Percentiles rank a stretch among this genome's conserved stretches.
These are phyloP conservation scores for Micropterix aruncella DNA, from an alignment of 2,888 invertebrate genomes.

Conservation along the genomic window DNA sequence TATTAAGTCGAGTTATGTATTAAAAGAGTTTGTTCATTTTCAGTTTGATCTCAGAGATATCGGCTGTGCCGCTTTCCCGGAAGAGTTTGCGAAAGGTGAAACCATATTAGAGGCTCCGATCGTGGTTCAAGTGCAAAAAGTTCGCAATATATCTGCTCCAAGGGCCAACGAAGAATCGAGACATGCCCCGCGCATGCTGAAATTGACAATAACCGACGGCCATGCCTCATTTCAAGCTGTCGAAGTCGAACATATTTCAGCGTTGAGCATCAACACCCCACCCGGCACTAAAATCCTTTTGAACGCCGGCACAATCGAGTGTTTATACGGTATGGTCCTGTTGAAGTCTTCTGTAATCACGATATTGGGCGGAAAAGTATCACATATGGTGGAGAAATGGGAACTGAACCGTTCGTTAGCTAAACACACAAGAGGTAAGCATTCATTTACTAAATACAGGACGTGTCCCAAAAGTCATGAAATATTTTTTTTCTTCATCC, in stretches of 20 bases:
- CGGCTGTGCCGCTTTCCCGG: constrained; percentile 59
- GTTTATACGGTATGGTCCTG: constrained; percentile 50
- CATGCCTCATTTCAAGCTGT: constrained; percentile 62
- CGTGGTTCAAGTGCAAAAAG: constrained; percentile 77
- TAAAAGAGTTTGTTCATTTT: constrained; percentile 17
- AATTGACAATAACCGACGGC: constrained; percentile 76
- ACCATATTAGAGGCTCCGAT: constrained; percentile 40
- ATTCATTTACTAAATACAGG: not conserved
- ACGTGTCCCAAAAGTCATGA: too few species aligned
- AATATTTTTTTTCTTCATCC: too few species aligned
- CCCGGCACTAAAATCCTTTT: constrained; percentile 74
- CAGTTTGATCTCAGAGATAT: constrained; percentile 70
- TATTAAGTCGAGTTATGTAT: constrained; percentile 11
- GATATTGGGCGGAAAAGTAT: constrained; percentile 74
- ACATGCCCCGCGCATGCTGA: constrained; percentile 70
- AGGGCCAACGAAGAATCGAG: constrained; percentile 80
- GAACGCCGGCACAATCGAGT: constrained; percentile 34
- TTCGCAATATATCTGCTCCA: constrained; percentile 80
- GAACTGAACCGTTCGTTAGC: constrained; percentile 53
- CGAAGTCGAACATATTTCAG: constrained; percentile 57
- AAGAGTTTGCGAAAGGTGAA: constrained; percentile 46
- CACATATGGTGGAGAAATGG: constrained; percentile 79
- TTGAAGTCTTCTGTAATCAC: constrained; percentile 52
- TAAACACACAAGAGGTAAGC: constrained; percentile 43
- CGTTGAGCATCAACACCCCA: constrained; percentile 67